Conservation (phyloP, 2,113 vertebrate genomes). For the Balaeniceps rex region DNA sequence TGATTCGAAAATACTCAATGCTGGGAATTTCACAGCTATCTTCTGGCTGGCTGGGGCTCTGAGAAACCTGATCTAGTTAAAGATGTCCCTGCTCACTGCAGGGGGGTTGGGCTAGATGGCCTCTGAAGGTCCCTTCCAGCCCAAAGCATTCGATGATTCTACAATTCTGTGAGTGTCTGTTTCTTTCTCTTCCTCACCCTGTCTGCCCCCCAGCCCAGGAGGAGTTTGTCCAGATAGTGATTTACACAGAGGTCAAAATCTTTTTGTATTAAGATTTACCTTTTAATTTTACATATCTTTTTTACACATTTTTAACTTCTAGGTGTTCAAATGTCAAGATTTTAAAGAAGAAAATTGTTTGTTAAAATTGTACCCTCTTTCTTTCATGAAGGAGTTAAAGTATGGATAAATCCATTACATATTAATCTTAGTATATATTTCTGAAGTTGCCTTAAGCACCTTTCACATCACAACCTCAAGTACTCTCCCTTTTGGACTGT, state of each 20-base stretch:
- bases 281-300: background rate
- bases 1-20: background rate
- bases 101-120: no score
- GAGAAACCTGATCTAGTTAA: no score
- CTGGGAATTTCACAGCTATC: background rate
- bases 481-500: background rate
- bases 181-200: background rate
- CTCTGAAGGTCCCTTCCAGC: no score
- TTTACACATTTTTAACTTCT: background rate
- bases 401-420: background rate
- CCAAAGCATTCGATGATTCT: no score
- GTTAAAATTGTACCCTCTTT: background rate
- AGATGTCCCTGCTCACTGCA: no score
- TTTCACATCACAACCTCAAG: background rate
- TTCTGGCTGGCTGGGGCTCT: no score
- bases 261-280: background rate
- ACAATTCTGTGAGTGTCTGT: background rate
- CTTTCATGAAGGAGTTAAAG: background rate
- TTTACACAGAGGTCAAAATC: background rate
- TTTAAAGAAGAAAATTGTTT: background rate
- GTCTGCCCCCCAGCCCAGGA: background rate
- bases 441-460: background rate
- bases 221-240: background rate
- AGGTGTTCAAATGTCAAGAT: background rate
- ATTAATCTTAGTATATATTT: background rate